Percentiles rank a stretch among this genome's conserved stretches.
These are phyloP conservation scores for Cabera pusaria DNA, from an alignment of 2,888 invertebrate species.

Conservation along the genomic window DNA sequence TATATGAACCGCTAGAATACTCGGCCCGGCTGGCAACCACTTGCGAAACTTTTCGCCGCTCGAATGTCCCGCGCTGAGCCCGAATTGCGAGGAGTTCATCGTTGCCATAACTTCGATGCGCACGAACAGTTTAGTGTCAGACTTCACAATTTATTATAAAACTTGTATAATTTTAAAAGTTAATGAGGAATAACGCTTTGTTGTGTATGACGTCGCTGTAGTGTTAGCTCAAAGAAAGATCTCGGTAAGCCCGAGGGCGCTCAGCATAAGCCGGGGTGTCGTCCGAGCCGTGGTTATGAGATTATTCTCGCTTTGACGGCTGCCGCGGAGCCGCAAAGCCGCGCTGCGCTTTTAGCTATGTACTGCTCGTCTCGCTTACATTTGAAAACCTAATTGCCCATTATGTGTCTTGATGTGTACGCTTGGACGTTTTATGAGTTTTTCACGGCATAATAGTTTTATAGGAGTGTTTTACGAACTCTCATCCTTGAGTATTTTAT, in stretches of 20 bases:
- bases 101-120: conserved; percentile 58
- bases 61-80: conserved; percentile 59
- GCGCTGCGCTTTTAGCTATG: conserved; percentile 60
- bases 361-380: conserved; percentile 52
- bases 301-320: conserved; percentile 77
- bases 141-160: conserved; percentile 11
- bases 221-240: conserved; percentile 66
- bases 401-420: conserved; percentile 51
- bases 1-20: conserved; percentile 66
- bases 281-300: conserved; percentile 72
- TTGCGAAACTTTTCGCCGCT: conserved; percentile 71
- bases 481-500: conserved; percentile 19
- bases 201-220: conserved; percentile 39
- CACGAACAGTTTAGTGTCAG: conserved; percentile 38
- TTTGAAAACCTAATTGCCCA: conserved; percentile 67
- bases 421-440: conserved; percentile 35
- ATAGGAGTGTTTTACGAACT: conserved; percentile 19
- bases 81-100: conserved; percentile 54
- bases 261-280: conserved; percentile 65
- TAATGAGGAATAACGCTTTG: conserved; percentile 47
- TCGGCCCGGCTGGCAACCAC: conserved; percentile 52
- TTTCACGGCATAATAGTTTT: conserved; percentile 21
- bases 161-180: conserved; percentile 38
- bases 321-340: conserved; percentile 54
- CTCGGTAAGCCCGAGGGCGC: conserved; percentile 65